Evolutionary conservation across 2,113 vertebrate genomes (phyloP).

Genomic region (Tretioscincus oriximinensis): DNA sequence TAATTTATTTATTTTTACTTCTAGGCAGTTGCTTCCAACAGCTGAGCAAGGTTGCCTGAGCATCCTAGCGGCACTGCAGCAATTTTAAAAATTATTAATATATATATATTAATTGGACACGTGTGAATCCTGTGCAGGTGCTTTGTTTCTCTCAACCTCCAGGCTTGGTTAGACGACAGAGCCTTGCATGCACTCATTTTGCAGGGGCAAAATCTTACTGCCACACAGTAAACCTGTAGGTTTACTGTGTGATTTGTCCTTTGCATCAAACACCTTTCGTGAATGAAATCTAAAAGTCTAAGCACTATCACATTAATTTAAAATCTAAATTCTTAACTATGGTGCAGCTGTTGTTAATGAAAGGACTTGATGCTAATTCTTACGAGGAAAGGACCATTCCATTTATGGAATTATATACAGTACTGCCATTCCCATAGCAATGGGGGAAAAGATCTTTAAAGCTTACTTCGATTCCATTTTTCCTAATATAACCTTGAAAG

Average conservation of each 20-base stretch:
- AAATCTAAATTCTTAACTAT: conserved; percentile 40
- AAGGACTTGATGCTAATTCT: neutral
- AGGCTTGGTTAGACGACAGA: too few species aligned
- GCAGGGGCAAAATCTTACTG: neutral
- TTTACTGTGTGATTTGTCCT: neutral
- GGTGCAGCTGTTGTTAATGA: conserved; percentile 39
- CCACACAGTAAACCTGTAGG: neutral
- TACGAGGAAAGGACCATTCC: rapidly evolving
- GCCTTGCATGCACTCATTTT: neutral
- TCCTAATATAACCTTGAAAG: neutral
- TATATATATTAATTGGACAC: too few species aligned
- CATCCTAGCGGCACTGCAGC: too few species aligned
- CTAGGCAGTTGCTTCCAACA: too few species aligned
- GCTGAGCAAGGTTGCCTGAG: too few species aligned
- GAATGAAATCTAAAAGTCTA: neutral
- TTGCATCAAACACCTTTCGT: neutral
- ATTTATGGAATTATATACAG: neutral
- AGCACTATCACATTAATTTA: neutral
- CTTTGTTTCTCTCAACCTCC: too few species aligned
- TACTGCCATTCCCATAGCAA: conserved; percentile 3
- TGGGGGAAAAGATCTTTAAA: conserved; percentile 3
- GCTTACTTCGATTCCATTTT: neutral
- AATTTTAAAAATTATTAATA: too few species aligned
- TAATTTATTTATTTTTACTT: too few species aligned
- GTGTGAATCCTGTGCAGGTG: too few species aligned